Conservation (phyloP, 2,888 invertebrate species). For the Diabrotica balteata region DNA sequence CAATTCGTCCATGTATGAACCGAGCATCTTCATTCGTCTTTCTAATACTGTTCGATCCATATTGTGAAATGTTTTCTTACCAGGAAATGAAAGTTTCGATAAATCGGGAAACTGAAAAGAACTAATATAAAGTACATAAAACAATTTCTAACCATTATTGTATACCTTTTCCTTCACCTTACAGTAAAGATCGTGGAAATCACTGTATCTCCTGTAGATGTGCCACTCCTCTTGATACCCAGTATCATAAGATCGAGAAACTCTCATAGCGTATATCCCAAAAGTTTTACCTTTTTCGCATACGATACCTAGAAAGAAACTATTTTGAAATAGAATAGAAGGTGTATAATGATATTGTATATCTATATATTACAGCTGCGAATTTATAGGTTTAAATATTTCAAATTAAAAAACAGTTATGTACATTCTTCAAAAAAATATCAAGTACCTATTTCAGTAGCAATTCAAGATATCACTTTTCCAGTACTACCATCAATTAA, state of each 20-base stretch:
- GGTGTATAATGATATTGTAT: no score
- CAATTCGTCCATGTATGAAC: slow-evolving; percentile 79
- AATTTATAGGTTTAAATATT: no score
- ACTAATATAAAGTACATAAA: neutral
- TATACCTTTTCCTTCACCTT: slow-evolving; percentile 76
- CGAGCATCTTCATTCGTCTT: slow-evolving; percentile 80
- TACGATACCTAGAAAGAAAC: slow-evolving; percentile 68
- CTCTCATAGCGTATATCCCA: slow-evolving; percentile 87
- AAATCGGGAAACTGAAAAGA: slow-evolving; percentile 76
- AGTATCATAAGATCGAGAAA: slow-evolving; percentile 72
- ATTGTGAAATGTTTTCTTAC: slow-evolving; percentile 93
- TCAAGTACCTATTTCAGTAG: no score
- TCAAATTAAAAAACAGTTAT: no score
- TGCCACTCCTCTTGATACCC: slow-evolving; percentile 85
- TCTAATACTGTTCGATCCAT: slow-evolving; percentile 86
- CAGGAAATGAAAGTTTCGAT: slow-evolving; percentile 81
- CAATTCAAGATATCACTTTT: no score
- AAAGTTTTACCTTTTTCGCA: slow-evolving; percentile 86
- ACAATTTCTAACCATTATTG: neutral
- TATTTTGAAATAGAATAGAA: no score
- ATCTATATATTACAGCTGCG: no score
- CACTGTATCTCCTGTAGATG: slow-evolving; percentile 90
- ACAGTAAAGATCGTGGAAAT: slow-evolving; percentile 89
- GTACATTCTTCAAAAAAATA: no score
- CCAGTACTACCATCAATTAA: no score